Conservation (phyloP, 2,113 vertebrate genomes). For the Petaurus breviceps region DNA sequence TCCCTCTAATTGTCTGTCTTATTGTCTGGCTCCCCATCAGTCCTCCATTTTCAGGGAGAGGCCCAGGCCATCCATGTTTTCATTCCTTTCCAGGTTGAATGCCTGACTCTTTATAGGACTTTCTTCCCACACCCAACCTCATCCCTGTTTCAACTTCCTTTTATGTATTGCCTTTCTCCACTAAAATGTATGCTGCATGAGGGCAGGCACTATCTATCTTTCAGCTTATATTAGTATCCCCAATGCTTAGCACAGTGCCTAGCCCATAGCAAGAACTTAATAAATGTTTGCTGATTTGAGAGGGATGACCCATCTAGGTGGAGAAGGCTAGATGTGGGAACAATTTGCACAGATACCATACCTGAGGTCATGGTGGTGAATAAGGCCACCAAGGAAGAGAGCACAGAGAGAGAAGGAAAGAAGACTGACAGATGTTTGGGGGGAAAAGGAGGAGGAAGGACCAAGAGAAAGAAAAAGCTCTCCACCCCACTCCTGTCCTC, state of each 20-base stretch:
- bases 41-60: too few species aligned
- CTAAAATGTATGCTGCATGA: neutral
- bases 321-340: too few species aligned
- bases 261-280: neutral
- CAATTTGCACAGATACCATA: neutral
- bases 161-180: neutral
- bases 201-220: neutral
- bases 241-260: neutral
- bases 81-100: neutral
- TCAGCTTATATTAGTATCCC: neutral
- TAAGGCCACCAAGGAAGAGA: neutral
- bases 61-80: neutral
- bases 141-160: neutral
- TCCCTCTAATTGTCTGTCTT: too few species aligned
- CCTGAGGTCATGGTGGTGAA: neutral
- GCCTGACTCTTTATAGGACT: neutral
- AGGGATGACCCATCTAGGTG: too few species aligned
- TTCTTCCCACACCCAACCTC: neutral
- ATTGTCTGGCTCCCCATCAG: too few species aligned
- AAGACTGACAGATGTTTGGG: neutral
- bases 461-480: neutral
- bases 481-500: neutral
- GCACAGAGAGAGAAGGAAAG: neutral
- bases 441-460: too few species aligned
- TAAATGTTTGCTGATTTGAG: too few species aligned